Percentiles rank a stretch among this genome's conserved stretches.
These are phyloP conservation scores for Campylomormyrus numenius DNA, from an alignment of 2,113 vertebrate species.

Conservation along the genomic window DNA sequence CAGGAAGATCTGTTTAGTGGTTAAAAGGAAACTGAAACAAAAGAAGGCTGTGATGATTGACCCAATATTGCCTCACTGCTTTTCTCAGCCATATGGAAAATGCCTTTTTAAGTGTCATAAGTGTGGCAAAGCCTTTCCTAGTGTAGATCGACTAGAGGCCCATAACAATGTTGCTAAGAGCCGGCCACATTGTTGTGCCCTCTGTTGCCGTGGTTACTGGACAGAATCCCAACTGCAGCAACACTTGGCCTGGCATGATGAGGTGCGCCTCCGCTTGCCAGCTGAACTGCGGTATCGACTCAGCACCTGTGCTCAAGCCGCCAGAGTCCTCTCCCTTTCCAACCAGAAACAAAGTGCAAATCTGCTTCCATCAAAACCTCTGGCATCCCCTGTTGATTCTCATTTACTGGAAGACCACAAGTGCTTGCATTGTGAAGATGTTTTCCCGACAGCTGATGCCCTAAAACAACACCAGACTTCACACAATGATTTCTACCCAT, in stretches of 20 bases:
- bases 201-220: slow-evolving; percentile 65
- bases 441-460: slow-evolving; percentile 43
- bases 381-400: background rate
- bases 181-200: slow-evolving; percentile 56
- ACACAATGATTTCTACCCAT: slow-evolving; percentile 45
- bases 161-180: slow-evolving; percentile 54
- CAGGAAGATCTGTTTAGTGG: slow-evolving; percentile 26
- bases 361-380: background rate
- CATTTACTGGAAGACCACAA: slow-evolving; percentile 40
- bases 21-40: slow-evolving; percentile 23
- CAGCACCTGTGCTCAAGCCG: slow-evolving; percentile 36
- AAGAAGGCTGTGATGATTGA: slow-evolving; percentile 20
- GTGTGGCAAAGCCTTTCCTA: slow-evolving; percentile 65
- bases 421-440: slow-evolving; percentile 51
- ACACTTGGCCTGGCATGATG: slow-evolving; percentile 65
- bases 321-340: slow-evolving; percentile 25
- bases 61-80: slow-evolving; percentile 1
- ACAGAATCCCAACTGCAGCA: slow-evolving; percentile 61
- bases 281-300: slow-evolving; percentile 60
- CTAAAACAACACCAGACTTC: slow-evolving; percentile 47
- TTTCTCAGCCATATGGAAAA: slow-evolving; percentile 38
- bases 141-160: slow-evolving; percentile 43
- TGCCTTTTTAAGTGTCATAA: slow-evolving; percentile 63
- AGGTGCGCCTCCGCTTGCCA: slow-evolving; percentile 59
- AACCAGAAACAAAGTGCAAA: slow-evolving; percentile 18